These are phyloP conservation scores for Leguminivora glycinivorella DNA, from an alignment of 1,140 invertebrate genomes.

Conservation along the genomic window DNA sequence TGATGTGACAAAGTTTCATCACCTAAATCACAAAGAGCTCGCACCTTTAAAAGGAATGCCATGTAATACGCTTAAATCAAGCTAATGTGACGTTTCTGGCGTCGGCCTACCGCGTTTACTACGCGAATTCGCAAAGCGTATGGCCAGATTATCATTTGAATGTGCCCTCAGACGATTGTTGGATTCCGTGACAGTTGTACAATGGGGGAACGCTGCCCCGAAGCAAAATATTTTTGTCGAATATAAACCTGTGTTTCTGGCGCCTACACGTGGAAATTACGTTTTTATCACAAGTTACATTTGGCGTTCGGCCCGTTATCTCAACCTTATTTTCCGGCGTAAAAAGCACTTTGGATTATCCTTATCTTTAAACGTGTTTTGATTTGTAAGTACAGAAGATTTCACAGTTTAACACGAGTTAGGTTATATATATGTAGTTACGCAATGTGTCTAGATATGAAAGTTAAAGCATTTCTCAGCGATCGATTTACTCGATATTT, in stretches of 20 bases:
- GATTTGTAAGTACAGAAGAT: constrained; percentile 7
- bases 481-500: no score
- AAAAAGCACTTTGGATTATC: constrained; percentile 24
- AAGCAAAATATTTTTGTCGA: constrained; percentile 50
- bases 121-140: constrained; percentile 60
- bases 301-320: constrained; percentile 35
- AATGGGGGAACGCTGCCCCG: constrained; percentile 45
- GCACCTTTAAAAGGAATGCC: constrained; percentile 37
- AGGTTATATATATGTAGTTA: no score
- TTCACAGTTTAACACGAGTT: no score
- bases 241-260: constrained; percentile 43
- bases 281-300: constrained; percentile 42
- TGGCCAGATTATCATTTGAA: constrained; percentile 69
- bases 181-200: constrained; percentile 59
- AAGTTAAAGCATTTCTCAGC: no score
- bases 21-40: constrained; percentile 30
- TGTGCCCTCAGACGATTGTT: constrained; percentile 63
- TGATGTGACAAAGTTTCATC: constrained; percentile 17
- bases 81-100: constrained; percentile 65
- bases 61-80: constrained; percentile 66
- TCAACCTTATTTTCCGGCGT: constrained; percentile 25
- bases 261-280: constrained; percentile 35
- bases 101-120: constrained; percentile 47
- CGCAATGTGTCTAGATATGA: no score
- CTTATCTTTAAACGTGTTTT: constrained; percentile 7